Base-by-base conservation (phyloP, 2,113 vertebrate genomes). In the Corvus cornix region DNA sequence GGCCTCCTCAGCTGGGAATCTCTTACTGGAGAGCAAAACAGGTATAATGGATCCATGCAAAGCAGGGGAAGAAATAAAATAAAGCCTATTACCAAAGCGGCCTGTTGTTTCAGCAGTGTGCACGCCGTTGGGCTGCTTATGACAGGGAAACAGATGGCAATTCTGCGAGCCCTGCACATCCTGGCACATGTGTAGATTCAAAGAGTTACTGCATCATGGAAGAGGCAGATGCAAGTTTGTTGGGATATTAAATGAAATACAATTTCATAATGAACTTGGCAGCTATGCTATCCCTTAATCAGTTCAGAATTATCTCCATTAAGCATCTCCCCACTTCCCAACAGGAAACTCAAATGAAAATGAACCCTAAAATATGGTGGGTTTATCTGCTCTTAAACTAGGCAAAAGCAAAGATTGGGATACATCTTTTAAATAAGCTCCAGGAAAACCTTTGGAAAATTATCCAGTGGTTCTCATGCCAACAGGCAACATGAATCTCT, bases 191-290 rank as follows among this genome's bases (percentile, higher is more conserved):
- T 75, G 82, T 90, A 84, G 55, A 88, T 95, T 92, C 95, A 95
- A 95, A 95, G 97, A 97, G 84, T 96, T 95, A 96, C 88, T 93
- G 87, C 96, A 91, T 96, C 94, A 48, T 93, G 90, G 78, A 93
- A 97, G 93, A 96, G 96, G 93, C 96, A 98, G 95, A 95, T 97
- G 91, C 94, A 97, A 95, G 91, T 95, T 95, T 95, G 87, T 91
- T 97, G 95, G 83, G 67, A 89, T 96, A 96, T 94, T 97, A 97
- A 97, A 85, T 88, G 94, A 97, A 97, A 94, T 86, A 72, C 56
- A 92, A 12, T 92, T 95, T 95, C 53, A 60, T 92, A 87, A 88
- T 96, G 91, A 94, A 89, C 46, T 90, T 66, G 4, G 87, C 92
- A 94, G 86, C 80, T 44, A 35, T 75, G 66, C 64, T 55, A 58